These are phyloP conservation scores for Muscicapa comitata DNA, from an alignment of 2,797 vertebrate species.

Conservation along the genomic window DNA sequence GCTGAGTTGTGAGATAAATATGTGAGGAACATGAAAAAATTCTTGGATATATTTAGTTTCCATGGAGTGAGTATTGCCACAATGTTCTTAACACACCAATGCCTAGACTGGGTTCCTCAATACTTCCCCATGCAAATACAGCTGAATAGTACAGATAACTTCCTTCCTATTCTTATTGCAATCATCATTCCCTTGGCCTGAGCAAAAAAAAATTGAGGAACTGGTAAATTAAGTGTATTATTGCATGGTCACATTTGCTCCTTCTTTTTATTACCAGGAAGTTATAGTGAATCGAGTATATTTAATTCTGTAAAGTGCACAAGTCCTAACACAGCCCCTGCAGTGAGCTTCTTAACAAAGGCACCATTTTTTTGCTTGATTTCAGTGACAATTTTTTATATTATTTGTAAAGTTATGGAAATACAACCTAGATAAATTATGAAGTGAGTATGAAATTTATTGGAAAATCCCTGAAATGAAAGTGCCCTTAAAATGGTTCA, in stretches of 20 bases:
- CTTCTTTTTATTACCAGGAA: not conserved
- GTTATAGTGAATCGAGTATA: not conserved
- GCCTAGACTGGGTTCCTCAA: not conserved
- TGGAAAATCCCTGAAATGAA: not conserved
- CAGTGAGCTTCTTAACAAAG: not conserved
- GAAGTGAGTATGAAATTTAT: not conserved
- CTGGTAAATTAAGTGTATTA: not conserved
- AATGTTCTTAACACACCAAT: not conserved
- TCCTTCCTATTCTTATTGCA: not conserved
- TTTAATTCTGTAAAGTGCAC: not conserved
- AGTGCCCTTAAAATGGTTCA: not conserved
- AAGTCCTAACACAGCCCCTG: not conserved
- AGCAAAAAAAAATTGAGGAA: not conserved
- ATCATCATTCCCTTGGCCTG: not conserved
- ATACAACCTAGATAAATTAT: not conserved
- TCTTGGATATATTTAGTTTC: not conserved
- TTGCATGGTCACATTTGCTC: not conserved
- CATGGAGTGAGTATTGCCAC: not conserved
- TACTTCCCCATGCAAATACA: not conserved
- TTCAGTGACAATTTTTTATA: not conserved
- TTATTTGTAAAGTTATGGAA: not conserved
- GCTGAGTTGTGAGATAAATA: not conserved
- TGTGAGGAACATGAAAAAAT: not conserved
- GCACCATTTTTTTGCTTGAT: not conserved
- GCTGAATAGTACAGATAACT: not conserved